These are phyloP conservation scores for Formica aserva DNA, from an alignment of 2,888 invertebrate species.

Conservation along the genomic window DNA sequence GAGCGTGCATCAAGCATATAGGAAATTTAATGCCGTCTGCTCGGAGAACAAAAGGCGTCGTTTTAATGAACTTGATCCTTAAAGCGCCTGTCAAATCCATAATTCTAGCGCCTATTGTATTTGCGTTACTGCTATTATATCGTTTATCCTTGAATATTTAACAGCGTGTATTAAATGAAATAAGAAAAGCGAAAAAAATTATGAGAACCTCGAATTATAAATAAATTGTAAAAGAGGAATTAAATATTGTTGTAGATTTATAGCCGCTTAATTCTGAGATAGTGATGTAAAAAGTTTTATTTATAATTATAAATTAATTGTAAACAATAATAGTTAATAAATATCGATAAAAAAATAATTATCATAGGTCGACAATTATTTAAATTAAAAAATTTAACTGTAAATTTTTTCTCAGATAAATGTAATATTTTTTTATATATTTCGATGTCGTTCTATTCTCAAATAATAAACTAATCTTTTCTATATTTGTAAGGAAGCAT, in stretches of 20 bases:
- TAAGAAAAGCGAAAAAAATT: slow-evolving; percentile 2
- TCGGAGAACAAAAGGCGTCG: slow-evolving; percentile 43
- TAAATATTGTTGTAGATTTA: background rate
- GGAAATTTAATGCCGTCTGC: slow-evolving; percentile 45
- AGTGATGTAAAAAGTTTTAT: too few species aligned
- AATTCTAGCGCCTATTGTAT: slow-evolving; percentile 35
- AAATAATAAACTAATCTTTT: background rate
- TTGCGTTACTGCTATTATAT: slow-evolving; percentile 39
- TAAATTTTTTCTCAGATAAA: background rate
- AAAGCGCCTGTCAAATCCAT: slow-evolving; percentile 50
- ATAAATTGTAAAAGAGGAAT: background rate
- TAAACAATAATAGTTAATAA: too few species aligned
- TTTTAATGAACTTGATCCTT: slow-evolving; percentile 49
- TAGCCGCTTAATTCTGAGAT: too few species aligned
- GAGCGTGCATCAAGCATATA: slow-evolving; percentile 46
- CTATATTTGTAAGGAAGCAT: background rate
- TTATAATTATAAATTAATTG: too few species aligned
- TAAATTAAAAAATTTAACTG: background rate
- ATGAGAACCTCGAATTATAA: background rate
- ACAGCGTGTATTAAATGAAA: background rate
- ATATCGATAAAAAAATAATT: too few species aligned
- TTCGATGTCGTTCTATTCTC: background rate
- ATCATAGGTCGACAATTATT: background rate
- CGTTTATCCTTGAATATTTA: slow-evolving; percentile 21
- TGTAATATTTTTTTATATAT: background rate